Base-by-base conservation (phyloP, 2,113 vertebrate genomes). In the Chionodraco myersi region DNA sequence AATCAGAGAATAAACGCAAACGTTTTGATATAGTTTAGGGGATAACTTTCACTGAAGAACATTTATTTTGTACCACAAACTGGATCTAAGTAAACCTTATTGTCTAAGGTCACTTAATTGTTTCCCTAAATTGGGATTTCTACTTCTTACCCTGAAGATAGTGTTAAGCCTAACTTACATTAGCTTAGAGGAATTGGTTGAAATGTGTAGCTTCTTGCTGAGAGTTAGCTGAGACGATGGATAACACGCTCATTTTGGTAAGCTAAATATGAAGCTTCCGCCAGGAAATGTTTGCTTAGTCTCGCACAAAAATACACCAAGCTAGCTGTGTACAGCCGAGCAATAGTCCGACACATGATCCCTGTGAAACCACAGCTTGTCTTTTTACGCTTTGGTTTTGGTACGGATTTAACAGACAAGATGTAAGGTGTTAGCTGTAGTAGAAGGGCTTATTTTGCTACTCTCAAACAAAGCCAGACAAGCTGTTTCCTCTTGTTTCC, bases 21-120 rank as follows among this genome's bases (percentile, higher is more conserved):
- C 9, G 63, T 45, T 79, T 75, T 77, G 30, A 57, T 68, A 60
- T 78, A 65, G 59, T 54, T 51, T 1, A 47, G 48, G 58, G 30
- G 44, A 65, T 18, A 75, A 64, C 64, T 26, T 34, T 54, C 30
- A 11, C n/a, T 12, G 56, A 54, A 9, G 36, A 41, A 41, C 36
- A 41, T 41, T 41, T 41, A 1, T 41, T 41, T 41, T 41, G 36
- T 5, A 6, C 36, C 36, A 41, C 36, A 41, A 41, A 6, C 5
- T 41, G 36, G 36, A 41, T 41, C 36, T 41, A 41, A 41, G 36
- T 41, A 6, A 41, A 41, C 36, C 7, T 41, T 7, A 8, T 41
- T 41, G 36, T 53, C 4, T 23, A 18, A 74, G 53, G 21, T 57
- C 6, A 18, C 1, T 49, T 2, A 41, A 48, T 18, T 11, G 14